phyloP scores from a whole-genome alignment of 53 echinoderm and acorn worm species.

The Henricia sp. region DNA sequence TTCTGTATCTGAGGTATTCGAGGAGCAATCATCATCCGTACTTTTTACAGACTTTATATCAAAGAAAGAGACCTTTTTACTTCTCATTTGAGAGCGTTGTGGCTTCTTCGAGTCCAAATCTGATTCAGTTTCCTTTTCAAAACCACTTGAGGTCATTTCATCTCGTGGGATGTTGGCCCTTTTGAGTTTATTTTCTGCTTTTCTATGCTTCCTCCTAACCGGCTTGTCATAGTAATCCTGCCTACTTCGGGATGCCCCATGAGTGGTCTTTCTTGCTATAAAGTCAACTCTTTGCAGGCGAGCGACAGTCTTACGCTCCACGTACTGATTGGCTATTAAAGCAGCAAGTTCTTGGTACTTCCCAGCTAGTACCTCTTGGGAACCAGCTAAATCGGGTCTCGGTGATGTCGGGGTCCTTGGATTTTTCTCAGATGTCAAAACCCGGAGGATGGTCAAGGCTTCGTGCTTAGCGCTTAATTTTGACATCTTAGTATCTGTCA shows the following conservation, averaged over 20 bases:
- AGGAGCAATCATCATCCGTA: background rate
- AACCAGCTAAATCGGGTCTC: slow-evolving; percentile 53
- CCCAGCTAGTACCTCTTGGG: slow-evolving; percentile 73
- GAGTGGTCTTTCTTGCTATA: background rate
- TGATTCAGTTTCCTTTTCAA: background rate
- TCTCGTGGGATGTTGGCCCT: background rate
- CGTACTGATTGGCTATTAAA: slow-evolving; percentile 69
- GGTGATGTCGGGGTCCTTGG: slow-evolving; percentile 18
- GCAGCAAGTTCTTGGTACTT: slow-evolving; percentile 83
- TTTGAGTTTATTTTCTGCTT: background rate
- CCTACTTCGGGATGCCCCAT: background rate
- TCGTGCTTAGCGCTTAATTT: slow-evolving; percentile 72
- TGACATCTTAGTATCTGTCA: slow-evolving; percentile 61
- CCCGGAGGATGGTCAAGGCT: slow-evolving; percentile 70
- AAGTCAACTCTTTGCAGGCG: slow-evolving; percentile 19
- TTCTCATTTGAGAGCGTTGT: background rate
- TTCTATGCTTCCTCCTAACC: background rate
- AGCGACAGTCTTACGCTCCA: slow-evolving; percentile 74
- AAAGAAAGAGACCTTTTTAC: slow-evolving; percentile 25
- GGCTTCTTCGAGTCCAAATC: background rate
- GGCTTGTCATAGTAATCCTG: slow-evolving; percentile 7
- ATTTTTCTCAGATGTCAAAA: slow-evolving; percentile 43
- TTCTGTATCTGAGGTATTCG: slow-evolving; percentile 58
- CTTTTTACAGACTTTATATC: background rate
- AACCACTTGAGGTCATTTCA: background rate